These are phyloP conservation scores for Proisotoma minuta DNA, from an alignment of 2,888 invertebrate genomes.

Conservation along the genomic window DNA sequence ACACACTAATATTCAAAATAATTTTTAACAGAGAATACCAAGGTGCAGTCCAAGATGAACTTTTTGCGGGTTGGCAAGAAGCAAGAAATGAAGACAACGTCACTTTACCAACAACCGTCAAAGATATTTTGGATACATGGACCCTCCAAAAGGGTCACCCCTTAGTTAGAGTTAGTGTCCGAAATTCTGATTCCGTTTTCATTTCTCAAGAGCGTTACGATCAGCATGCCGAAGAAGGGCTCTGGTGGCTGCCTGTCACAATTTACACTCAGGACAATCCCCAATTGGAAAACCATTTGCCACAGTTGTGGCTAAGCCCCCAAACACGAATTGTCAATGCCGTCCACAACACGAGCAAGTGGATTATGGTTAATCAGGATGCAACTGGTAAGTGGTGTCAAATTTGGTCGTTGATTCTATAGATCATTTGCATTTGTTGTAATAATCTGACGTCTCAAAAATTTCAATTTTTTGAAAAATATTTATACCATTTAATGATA, in stretches of 20 bases:
- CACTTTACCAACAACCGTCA: not conserved
- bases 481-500: too few relatives aligned
- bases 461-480: too few relatives aligned
- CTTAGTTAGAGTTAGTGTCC: not conserved
- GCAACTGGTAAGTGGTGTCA: too few relatives aligned
- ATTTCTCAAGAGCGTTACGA: not conserved
- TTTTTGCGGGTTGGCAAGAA: not conserved
- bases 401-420: too few relatives aligned
- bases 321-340: not conserved
- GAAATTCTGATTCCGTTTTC: not conserved
- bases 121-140: slow-evolving; percentile 4
- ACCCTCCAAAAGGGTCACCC: not conserved
- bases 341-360: not conserved
- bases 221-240: not conserved
- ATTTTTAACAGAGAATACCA: not conserved
- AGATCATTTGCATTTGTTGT: too few relatives aligned
- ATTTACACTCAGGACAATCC: not conserved
- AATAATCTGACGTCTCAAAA: too few relatives aligned
- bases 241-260: not conserved
- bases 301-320: not conserved
- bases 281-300: not conserved
- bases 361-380: not conserved
- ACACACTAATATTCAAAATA: too few relatives aligned
- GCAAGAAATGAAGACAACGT: not conserved
- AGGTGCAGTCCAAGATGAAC: not conserved